These are phyloP conservation scores for Macrotrachela quadricornifera DNA, from an alignment of 1,140 invertebrate species.

Conservation along the genomic window DNA sequence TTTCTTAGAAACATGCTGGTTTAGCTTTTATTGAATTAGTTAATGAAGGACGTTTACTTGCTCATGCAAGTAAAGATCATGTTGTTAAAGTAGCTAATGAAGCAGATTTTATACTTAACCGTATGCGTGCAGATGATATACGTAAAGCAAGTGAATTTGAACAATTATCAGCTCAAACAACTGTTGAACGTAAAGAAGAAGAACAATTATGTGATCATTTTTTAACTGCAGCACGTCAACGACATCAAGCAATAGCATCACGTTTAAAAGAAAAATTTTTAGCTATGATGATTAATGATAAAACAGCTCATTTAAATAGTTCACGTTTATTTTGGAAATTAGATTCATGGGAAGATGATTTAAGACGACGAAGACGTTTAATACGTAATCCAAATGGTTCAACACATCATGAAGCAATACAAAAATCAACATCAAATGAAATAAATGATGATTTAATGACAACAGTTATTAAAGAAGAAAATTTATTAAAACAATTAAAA, in stretches of 20 bases:
- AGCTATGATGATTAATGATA: slow-evolving; percentile 66
- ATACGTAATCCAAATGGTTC: slow-evolving; percentile 80
- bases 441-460: background rate
- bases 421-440: slow-evolving; percentile 43
- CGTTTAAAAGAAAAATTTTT: slow-evolving; percentile 71
- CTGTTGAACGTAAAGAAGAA: slow-evolving; percentile 69
- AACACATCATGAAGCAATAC: slow-evolving; percentile 68
- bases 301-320: slow-evolving; percentile 41
- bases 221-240: slow-evolving; percentile 69
- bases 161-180: slow-evolving; percentile 68
- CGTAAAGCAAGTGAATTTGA: slow-evolving; percentile 95
- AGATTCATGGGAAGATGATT: slow-evolving; percentile 97
- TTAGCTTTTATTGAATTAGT: slow-evolving; percentile 96
- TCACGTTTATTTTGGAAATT: slow-evolving; percentile 68
- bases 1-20: slow-evolving; percentile 64
- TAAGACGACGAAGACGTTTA: slow-evolving; percentile 68
- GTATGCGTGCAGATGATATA: slow-evolving; percentile 94
- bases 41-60: slow-evolving; percentile 81
- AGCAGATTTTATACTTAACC: slow-evolving; percentile 92
- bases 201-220: slow-evolving; percentile 90
- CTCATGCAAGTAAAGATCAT: slow-evolving; percentile 96
- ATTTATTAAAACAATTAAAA: slow-evolving; percentile 35
- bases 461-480: background rate
- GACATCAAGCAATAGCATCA: slow-evolving; percentile 75
- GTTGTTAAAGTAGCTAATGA: slow-evolving; percentile 98